Evolutionary conservation across 2,888 invertebrate genomes (phyloP).

Genomic region (Mesorhabditis belari): DNA sequence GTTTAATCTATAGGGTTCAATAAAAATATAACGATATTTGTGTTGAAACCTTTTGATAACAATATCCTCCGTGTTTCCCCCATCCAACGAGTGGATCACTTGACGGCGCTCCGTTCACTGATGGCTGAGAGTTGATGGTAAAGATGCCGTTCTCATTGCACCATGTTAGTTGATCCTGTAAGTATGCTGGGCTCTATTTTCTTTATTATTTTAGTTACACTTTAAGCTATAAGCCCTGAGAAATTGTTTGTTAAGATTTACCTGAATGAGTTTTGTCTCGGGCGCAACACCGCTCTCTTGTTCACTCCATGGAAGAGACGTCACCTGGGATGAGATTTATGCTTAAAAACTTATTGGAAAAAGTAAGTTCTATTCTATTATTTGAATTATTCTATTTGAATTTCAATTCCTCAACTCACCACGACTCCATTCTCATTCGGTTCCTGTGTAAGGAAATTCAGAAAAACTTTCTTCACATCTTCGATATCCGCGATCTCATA

Average conservation of each 20-base stretch:
- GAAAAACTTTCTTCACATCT: conserved; percentile 61
- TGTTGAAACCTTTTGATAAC: conserved; percentile 60
- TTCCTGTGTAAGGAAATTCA: conserved; percentile 56
- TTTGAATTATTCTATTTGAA: background rate
- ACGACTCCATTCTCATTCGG: conserved; percentile 54
- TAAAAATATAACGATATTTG: too few relatives aligned
- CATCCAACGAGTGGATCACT: conserved; percentile 60
- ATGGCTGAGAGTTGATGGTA: conserved; percentile 63
- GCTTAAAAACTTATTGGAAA: too few relatives aligned
- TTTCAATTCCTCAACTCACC: conserved; percentile 41
- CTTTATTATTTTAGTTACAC: too few relatives aligned
- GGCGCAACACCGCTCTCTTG: conserved; percentile 55
- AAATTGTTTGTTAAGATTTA: too few relatives aligned
- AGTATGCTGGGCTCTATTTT: too few relatives aligned
- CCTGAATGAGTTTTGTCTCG: conserved; percentile 58
- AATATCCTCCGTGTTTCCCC: conserved; percentile 61
- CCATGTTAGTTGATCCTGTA: conserved; percentile 30
- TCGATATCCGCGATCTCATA: conserved; percentile 55
- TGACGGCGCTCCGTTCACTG: conserved; percentile 60
- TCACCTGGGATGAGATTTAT: conserved; percentile 54
- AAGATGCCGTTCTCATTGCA: conserved; percentile 50
- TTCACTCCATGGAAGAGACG: conserved; percentile 61
- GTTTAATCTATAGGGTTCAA: too few relatives aligned
- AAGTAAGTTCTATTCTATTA: too few relatives aligned
- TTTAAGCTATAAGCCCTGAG: too few relatives aligned